Evolutionary conservation across 2,888 invertebrate genomes (phyloP).

Genomic region (Drosophila siamana): DNA sequence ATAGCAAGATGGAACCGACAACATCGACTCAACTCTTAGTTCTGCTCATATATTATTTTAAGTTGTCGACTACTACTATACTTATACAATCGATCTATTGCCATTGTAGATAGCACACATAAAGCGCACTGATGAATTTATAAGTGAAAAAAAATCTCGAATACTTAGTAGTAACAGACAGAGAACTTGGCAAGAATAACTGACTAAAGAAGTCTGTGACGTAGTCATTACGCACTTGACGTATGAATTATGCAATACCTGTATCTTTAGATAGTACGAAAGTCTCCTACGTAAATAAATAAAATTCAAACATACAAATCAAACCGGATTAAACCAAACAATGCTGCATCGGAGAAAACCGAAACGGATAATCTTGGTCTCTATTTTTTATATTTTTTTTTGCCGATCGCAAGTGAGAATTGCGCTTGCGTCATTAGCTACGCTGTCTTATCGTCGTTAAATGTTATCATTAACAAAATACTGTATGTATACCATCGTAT

Average conservation of each 20-base stretch:
- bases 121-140: neutral
- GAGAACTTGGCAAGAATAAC: neutral
- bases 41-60: neutral
- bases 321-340: slow-evolving; percentile 39
- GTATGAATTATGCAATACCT: slow-evolving; percentile 23
- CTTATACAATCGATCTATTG: neutral
- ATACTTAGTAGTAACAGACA: neutral
- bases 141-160: neutral
- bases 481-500: slow-evolving; percentile 20
- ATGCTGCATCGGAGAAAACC: slow-evolving; percentile 11
- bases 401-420: neutral
- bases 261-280: slow-evolving; percentile 7
- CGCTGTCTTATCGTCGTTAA: slow-evolving; percentile 29
- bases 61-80: neutral
- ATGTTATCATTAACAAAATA: slow-evolving; percentile 28
- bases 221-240: slow-evolving; percentile 16
- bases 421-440: slow-evolving; percentile 50
- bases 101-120: neutral
- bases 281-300: slow-evolving; percentile 18
- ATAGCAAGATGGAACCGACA: neutral
- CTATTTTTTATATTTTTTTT: slow-evolving; percentile 1
- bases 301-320: slow-evolving; percentile 1
- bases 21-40: neutral
- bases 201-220: slow-evolving; percentile 19
- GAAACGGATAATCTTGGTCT: slow-evolving; percentile 41